Evolutionary conservation across 2,888 invertebrate genomes (phyloP).

Genomic region (Anagyrus pseudococci): DNA sequence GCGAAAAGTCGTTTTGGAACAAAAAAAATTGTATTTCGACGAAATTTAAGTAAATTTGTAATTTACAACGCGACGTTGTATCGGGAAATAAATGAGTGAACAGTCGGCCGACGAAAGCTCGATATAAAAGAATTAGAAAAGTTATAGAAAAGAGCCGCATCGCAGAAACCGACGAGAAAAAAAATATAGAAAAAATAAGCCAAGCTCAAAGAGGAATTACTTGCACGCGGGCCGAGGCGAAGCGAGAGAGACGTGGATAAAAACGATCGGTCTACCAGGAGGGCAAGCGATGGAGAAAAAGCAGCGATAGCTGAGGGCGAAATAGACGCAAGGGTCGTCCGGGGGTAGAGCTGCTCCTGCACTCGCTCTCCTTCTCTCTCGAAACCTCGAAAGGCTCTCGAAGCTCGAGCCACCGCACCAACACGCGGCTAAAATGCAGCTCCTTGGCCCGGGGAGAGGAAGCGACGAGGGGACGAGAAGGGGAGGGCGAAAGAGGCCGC

Average conservation of each 20-base stretch:
- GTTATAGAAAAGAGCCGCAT: too few relatives aligned
- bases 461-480: constrained; percentile 29
- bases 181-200: not conserved
- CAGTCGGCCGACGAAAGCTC: too few relatives aligned
- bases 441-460: constrained; percentile 42
- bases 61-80: too few relatives aligned
- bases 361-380: constrained; percentile 16
- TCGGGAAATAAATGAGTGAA: too few relatives aligned
- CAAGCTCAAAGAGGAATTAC: constrained; percentile 25
- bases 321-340: constrained; percentile 36
- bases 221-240: constrained; percentile 5
- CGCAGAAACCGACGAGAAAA: too few relatives aligned
- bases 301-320: constrained; percentile 22
- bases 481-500: too few relatives aligned
- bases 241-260: not conserved
- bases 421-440: constrained; percentile 43
- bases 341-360: constrained; percentile 17
- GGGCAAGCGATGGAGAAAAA: too few relatives aligned
- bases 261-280: constrained; percentile 9
- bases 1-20: too few relatives aligned
- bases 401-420: constrained; percentile 15
- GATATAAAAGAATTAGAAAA: too few relatives aligned
- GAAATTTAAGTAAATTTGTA: too few relatives aligned
- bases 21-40: too few relatives aligned
- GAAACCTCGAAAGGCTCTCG: constrained; percentile 43